phyloP scores from a whole-genome alignment of 2,888 invertebrate genomes.

The Poecilus cupreus region DNA sequence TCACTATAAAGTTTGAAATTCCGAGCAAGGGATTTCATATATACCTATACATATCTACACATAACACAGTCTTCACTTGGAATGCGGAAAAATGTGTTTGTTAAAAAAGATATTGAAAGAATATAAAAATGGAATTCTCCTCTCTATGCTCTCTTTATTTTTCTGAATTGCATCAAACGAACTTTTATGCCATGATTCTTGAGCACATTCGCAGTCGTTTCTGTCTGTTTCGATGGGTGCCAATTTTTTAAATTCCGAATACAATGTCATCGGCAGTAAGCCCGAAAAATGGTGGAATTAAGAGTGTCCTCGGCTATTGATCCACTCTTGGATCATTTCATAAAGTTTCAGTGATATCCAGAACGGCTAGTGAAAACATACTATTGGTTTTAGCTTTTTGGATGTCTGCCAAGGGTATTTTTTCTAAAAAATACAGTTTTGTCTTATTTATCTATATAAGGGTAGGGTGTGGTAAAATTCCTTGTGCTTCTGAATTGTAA shows the following conservation, averaged over 20 bases:
- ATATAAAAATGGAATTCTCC: constrained; percentile 53
- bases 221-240: constrained; percentile 5
- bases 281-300: background rate
- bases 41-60: constrained; percentile 65
- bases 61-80: constrained; percentile 62
- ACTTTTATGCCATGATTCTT: constrained; percentile 49
- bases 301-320: constrained; percentile 1
- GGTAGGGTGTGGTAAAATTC: constrained; percentile 25
- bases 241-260: constrained; percentile 27
- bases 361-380: constrained; percentile 33
- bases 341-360: constrained; percentile 30
- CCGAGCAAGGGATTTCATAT: constrained; percentile 64
- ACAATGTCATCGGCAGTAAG: background rate
- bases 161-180: constrained; percentile 50
- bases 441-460: constrained; percentile 27
- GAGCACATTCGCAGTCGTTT: constrained; percentile 39
- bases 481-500: constrained; percentile 28
- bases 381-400: constrained; percentile 32
- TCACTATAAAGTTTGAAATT: constrained; percentile 68
- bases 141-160: constrained; percentile 25
- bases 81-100: constrained; percentile 54
- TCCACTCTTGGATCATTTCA: constrained; percentile 23
- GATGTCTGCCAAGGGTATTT: constrained; percentile 2
- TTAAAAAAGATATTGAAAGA: constrained; percentile 56
- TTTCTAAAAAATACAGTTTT: constrained; percentile 35